Base-by-base conservation (phyloP, 2,797 vertebrate species). In the Galaxias olidus region DNA sequence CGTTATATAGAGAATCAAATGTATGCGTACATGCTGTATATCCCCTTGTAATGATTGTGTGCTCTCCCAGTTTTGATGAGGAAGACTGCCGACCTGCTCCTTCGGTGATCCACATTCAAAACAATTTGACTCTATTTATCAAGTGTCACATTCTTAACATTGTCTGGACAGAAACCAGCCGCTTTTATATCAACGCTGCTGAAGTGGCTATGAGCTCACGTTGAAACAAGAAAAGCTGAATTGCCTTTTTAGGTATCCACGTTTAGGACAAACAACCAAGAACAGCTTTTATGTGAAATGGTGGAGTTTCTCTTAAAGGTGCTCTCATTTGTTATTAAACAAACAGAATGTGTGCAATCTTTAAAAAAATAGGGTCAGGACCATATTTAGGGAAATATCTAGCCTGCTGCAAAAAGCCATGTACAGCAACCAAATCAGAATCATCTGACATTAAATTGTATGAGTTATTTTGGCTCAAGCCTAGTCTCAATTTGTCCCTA, bases 191-290 rank as follows among this genome's bases (percentile, higher is more conserved):
- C 68, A 56, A 20, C 7, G n/a, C 58, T 63, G 62, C 52, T n/a
- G n/a, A 66, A 50, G 47, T 43, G 50, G 61, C 69, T 71, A 18
- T 4, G 59, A 47, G 51, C 69, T 62, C 45, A 49, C 44, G 56
- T 40, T 30, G 40, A 61, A 56, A 72, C 71, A 56, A 58, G 47
- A 53, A 68, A 59, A 79, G 76, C 73, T 86, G 44, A 56, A 80
- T 82, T 72, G 56, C 84, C 87, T 87, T 90, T 88, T 91, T 87
- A 84, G 85, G 85, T 59, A 71, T 2, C 2, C 30, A 30, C 2
- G 30, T 30, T 2, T 30, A 30, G 30, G 30, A 30, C 2, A 6
- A 6, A 30, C 30, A 30, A 30, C 30, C 2, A 6, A 6, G 30
- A 30, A 30, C 2, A 6, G 30, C 30, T 30, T 2, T 30, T 30